These are phyloP conservation scores for Nyctereutes procyonoides DNA, from an alignment of 2,113 vertebrate genomes.

Conservation along the genomic window DNA sequence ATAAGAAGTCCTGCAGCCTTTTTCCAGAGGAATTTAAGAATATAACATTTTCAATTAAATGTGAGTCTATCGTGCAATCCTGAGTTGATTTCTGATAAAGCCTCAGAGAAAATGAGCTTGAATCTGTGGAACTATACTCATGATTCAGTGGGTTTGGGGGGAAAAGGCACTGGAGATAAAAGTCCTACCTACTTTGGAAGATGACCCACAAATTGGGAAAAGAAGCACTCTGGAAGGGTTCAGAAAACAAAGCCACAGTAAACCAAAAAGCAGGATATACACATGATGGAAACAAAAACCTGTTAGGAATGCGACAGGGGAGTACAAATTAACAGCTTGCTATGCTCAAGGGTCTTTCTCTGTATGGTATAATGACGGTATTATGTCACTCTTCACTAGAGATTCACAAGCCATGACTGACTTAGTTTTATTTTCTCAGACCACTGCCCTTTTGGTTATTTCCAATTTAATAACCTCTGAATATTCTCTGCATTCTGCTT, in stretches of 20 bases:
- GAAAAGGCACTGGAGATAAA: not conserved
- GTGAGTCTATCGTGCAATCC: not conserved
- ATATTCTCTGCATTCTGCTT: not conserved
- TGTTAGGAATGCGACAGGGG: not conserved
- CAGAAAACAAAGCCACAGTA: not conserved
- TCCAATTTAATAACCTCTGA: not conserved
- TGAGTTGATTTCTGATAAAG: conserved; percentile 17
- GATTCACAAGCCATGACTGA: not conserved
- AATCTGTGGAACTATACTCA: not conserved
- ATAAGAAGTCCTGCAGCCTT: not conserved
- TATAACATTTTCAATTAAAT: conserved; percentile 14
- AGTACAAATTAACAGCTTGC: not conserved
- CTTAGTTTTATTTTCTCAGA: not conserved
- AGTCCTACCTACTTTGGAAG: not conserved
- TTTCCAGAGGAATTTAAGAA: conserved; percentile 10
- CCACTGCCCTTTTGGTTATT: not conserved
- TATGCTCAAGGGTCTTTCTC: not conserved
- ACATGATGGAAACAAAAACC: not conserved
- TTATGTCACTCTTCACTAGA: not conserved
- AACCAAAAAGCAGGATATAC: not conserved
- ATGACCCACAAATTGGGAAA: not conserved
- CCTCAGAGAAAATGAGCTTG: conserved; percentile 8
- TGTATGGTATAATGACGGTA: not conserved
- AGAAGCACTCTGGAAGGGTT: not conserved
- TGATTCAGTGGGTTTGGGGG: not conserved